Percentiles rank a stretch among this genome's conserved stretches.
These are phyloP conservation scores for Microcaecilia unicolor DNA, from an alignment of 2,797 vertebrate genomes.

Conservation along the genomic window DNA sequence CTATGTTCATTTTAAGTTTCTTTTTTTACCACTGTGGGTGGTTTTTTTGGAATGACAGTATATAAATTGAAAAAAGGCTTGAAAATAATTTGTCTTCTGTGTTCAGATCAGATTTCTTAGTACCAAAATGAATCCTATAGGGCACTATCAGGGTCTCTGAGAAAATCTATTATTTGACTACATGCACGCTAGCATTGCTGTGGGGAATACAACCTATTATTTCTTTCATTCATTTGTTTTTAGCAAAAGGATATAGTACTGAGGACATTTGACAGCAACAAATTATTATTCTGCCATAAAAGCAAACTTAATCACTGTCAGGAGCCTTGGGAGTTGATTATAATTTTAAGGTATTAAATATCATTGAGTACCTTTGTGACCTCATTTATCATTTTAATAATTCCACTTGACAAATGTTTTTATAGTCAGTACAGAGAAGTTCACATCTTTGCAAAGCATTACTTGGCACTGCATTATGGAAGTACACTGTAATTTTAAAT, in stretches of 20 bases:
- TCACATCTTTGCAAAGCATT: conserved; percentile 1
- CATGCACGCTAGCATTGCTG: neutral
- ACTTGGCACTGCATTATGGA: conserved; percentile 2
- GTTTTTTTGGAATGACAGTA: too few species aligned
- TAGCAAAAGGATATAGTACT: neutral
- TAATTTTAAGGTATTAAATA: conserved; percentile 19
- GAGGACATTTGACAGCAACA: neutral
- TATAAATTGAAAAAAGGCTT: too few species aligned
- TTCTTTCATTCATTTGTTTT: too few species aligned
- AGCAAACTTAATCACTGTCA: conserved; percentile 1
- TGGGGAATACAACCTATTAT: too few species aligned
- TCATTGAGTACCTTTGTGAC: conserved; percentile 5
- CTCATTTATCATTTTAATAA: conserved; percentile 22
- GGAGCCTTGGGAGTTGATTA: neutral
- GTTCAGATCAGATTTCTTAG: neutral
- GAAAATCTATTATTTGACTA: neutral
- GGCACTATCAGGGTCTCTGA: neutral
- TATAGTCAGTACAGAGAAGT: conserved; percentile 17
- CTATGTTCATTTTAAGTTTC: conserved; percentile 3
- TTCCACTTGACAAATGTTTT: conserved; percentile 26
- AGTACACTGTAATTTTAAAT: neutral
- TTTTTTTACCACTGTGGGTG: neutral
- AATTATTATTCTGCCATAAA: neutral
- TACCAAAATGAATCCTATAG: conserved; percentile 1
- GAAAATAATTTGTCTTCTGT: neutral